Evolutionary conservation across 2,888 invertebrate genomes (phyloP).

Genomic region (Yponomeuta malinellus): DNA sequence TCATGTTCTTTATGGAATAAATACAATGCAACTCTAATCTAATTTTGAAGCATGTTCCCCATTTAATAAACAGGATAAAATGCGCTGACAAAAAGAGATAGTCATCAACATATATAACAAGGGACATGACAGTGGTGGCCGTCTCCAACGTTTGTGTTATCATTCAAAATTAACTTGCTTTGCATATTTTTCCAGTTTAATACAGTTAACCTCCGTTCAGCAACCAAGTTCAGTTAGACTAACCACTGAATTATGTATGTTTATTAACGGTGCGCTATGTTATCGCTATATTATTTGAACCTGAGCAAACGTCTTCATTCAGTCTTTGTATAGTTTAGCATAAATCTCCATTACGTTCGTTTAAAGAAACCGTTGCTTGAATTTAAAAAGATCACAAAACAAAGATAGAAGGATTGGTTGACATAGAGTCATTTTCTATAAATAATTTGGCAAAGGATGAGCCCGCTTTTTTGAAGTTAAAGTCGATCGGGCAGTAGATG

Average conservation of each 20-base stretch:
- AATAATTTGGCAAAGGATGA: no score
- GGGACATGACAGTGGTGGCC: no score
- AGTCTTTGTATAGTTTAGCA: slow-evolving; percentile 3
- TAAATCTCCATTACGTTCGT: not conserved
- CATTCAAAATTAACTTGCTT: not conserved
- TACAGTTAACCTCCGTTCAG: not conserved
- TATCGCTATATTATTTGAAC: not conserved
- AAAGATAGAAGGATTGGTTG: not conserved
- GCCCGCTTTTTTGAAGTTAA: no score
- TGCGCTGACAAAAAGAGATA: no score
- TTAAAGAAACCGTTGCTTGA: not conserved
- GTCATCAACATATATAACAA: no score
- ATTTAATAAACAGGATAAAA: no score
- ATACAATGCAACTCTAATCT: no score
- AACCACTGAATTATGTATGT: slow-evolving; percentile 1
- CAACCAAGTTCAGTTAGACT: not conserved
- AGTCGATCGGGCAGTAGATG: no score
- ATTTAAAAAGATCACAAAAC: not conserved
- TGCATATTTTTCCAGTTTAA: not conserved
- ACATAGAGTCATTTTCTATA: not conserved
- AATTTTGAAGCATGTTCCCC: no score
- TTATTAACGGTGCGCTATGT: not conserved
- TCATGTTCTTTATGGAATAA: no score
- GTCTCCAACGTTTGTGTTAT: no score
- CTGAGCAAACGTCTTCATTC: not conserved